Evolutionary conservation across 1,140 invertebrate species (phyloP).

Genomic region (Parapsyche elsis): DNA sequence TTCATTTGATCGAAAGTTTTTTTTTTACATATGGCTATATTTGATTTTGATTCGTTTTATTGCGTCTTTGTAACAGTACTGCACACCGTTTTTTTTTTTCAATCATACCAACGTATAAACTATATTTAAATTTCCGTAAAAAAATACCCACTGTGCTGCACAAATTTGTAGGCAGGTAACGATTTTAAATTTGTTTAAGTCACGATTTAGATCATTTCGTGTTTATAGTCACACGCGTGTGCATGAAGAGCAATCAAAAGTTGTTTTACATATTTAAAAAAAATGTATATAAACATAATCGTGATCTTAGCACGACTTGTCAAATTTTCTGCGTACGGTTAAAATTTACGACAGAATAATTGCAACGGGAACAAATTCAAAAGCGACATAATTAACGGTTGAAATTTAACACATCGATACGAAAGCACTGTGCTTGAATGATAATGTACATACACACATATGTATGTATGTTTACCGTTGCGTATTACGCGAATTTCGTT

Average conservation of each 20-base stretch:
- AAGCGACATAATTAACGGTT: neutral
- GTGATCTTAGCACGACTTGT: too few species aligned
- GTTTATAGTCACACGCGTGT: neutral
- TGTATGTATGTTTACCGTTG: neutral
- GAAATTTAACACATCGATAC: neutral
- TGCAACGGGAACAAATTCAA: too few species aligned
- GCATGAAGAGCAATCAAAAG: neutral
- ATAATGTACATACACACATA: neutral
- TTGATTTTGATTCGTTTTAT: neutral
- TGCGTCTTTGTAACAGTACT: neutral
- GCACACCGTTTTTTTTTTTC: neutral
- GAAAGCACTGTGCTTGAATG: neutral
- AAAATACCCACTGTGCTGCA: neutral
- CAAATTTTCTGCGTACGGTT: too few species aligned
- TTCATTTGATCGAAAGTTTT: neutral
- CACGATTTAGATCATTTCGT: conserved; percentile 13
- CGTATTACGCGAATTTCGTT: neutral
- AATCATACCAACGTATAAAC: neutral
- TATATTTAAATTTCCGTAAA: neutral
- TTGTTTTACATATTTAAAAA: neutral
- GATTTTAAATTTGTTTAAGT: neutral
- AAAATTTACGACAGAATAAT: too few species aligned
- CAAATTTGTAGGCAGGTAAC: neutral
- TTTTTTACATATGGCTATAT: too few species aligned
- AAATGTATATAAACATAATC: too few species aligned